These are phyloP conservation scores for Tyrannus savana DNA, from an alignment of 2,113 vertebrate species.

Conservation along the genomic window DNA sequence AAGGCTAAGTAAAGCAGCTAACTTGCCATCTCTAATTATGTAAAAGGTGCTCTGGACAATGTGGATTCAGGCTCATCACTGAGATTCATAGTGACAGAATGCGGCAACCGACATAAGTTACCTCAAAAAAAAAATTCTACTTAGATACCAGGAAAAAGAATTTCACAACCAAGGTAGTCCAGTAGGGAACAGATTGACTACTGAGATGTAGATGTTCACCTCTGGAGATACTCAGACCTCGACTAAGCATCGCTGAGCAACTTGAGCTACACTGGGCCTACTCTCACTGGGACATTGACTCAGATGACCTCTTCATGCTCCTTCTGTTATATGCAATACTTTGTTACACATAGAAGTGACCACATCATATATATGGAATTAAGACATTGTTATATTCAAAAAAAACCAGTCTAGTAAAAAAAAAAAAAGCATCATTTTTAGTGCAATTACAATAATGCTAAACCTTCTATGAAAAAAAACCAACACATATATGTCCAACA, in stretches of 20 bases:
- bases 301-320: neutral
- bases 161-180: neutral
- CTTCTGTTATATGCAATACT: neutral
- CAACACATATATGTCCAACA: neutral
- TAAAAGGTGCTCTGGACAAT: neutral
- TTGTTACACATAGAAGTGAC: neutral
- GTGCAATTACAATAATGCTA: neutral
- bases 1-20: neutral
- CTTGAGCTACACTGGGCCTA: neutral
- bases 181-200: neutral
- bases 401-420: neutral
- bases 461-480: neutral
- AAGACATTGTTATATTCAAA: neutral
- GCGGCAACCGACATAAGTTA: neutral
- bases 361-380: neutral
- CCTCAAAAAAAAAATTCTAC: neutral
- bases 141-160: neutral
- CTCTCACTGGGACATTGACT: neutral
- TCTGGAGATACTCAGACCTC: neutral
- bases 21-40: neutral
- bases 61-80: neutral
- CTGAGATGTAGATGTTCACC: neutral
- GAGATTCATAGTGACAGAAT: neutral
- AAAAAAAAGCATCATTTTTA: neutral
- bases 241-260: neutral